phyloP scores from a whole-genome alignment of 2,113 vertebrate species.

The Mormoops blainvillei region DNA sequence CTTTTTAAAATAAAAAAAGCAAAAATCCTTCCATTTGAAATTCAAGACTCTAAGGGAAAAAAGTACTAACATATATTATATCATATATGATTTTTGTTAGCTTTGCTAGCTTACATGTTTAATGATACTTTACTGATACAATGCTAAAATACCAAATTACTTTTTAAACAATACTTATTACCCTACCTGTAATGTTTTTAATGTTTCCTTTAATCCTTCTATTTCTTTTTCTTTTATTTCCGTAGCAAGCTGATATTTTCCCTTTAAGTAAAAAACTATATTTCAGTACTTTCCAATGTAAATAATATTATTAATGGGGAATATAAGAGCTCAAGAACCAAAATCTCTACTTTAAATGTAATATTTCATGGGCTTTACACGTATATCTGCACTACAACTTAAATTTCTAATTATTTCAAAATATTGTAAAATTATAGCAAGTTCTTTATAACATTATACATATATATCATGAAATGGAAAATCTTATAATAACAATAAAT shows the following conservation, averaged over 20 bases:
- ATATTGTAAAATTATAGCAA: not conserved
- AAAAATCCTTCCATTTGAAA: constrained; percentile 40
- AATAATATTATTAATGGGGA: constrained; percentile 32
- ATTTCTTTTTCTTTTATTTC: constrained; percentile 95
- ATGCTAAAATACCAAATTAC: constrained; percentile 14
- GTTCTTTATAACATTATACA: not conserved
- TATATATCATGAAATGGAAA: constrained; percentile 36
- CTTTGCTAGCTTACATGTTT: constrained; percentile 19
- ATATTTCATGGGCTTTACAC: constrained; percentile 20
- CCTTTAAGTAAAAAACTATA: constrained; percentile 82
- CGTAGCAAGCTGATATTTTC: constrained; percentile 86
- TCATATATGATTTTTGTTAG: not conserved
- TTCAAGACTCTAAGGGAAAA: not conserved
- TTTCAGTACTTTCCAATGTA: constrained; percentile 61
- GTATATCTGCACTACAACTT: not conserved
- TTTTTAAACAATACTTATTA: constrained; percentile 33
- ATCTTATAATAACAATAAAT: not conserved
- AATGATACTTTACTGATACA: not conserved
- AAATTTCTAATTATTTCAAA: constrained; percentile 28
- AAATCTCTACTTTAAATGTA: constrained; percentile 33
- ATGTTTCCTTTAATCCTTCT: constrained; percentile 89
- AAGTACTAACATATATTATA: not conserved
- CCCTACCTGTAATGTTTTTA: constrained; percentile 93
- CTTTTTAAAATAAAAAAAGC: constrained; percentile 33
- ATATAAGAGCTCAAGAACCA: constrained; percentile 28